Evolutionary conservation across 2,113 vertebrate species (phyloP), one percentile per base, ranked within the genome.

Genomic region (Chaetops frenatus): DNA sequence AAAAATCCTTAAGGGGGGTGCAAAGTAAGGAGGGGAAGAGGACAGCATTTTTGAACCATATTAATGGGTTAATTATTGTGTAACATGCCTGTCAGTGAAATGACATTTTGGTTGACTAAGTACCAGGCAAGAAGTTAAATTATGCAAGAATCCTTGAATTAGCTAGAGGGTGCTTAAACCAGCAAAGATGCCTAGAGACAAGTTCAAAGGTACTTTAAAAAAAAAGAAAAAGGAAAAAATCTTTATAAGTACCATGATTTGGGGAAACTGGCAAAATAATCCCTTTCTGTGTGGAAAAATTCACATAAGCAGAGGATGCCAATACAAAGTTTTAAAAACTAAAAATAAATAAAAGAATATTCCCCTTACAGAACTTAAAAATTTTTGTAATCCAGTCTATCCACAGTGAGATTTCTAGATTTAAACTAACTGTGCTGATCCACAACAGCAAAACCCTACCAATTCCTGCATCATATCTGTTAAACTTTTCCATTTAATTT

Each of bases 31-130:
- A 56, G 17, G 7, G 18, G 31, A 58, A 50, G 15, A 89, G 11
- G 25, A 54, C 35, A 31, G 35, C 72, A 81, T 94, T 95, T 88
- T 81, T 92, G 33, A 74, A 86, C 77, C 65, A 64, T 56, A 81
- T 81, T 77, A 92, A 92, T 69, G 64, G 88, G 84, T 94, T 90
- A 88, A 90, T 90, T 93, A 83, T 91, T 90, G 44, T 80, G 93
- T 93, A 93, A 94, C 65, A 83, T 15, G 20, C 86, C 42, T 27
- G 83, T 83, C 91, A 93, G 33, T 83, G 25, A 95, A 94, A 91
- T 51, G 28, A 71, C 64, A 92, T 91, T 83, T 93, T 58, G 44
- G 60, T 92, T 81, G 86, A 88, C 24, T 88, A 96, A 93, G 44
- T 77, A 62, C 60, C 64, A 85, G 33, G 61, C 70, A 87, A 86